Conservation (phyloP, 2,797 vertebrate genomes). For the Chloroceryle amazona region DNA sequence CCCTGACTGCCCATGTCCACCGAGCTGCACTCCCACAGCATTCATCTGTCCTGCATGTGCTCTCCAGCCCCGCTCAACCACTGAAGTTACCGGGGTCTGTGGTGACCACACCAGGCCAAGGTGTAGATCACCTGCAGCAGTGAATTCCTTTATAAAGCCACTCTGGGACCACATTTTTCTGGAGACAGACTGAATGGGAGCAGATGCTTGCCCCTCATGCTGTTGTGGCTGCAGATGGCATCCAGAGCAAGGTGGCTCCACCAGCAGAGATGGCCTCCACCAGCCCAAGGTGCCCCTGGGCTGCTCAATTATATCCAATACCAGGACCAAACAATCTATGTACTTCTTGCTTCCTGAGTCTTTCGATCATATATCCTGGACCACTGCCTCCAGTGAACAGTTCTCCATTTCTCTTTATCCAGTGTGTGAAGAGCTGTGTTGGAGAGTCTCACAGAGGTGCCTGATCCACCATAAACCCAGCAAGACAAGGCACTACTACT, state of each 20-base stretch:
- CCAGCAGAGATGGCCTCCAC: too few species aligned
- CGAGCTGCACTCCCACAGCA: neutral
- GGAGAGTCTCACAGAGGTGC: neutral
- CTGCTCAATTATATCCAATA: rapidly evolving
- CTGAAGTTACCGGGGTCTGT: neutral
- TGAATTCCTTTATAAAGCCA: neutral
- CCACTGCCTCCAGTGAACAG: neutral
- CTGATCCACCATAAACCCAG: rapidly evolving
- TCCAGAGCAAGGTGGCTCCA: neutral
- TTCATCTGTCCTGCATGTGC: rapidly evolving
- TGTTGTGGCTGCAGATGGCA: neutral
- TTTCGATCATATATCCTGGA: rapidly evolving
- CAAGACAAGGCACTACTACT: neutral
- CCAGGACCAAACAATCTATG: neutral
- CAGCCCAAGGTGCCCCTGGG: too few species aligned
- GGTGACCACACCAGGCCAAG: neutral
- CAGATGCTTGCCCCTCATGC: neutral
- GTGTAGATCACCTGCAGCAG: neutral
- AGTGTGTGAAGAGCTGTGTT: neutral
- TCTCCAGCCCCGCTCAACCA: neutral
- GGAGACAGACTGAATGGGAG: neutral
- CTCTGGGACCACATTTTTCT: neutral
- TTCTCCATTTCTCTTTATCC: rapidly evolving
- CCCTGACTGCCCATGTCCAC: neutral
- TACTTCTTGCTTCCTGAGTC: neutral